These are phyloP conservation scores for Thripadectes ignobilis DNA, from an alignment of 2,797 vertebrate species.

Conservation along the genomic window DNA sequence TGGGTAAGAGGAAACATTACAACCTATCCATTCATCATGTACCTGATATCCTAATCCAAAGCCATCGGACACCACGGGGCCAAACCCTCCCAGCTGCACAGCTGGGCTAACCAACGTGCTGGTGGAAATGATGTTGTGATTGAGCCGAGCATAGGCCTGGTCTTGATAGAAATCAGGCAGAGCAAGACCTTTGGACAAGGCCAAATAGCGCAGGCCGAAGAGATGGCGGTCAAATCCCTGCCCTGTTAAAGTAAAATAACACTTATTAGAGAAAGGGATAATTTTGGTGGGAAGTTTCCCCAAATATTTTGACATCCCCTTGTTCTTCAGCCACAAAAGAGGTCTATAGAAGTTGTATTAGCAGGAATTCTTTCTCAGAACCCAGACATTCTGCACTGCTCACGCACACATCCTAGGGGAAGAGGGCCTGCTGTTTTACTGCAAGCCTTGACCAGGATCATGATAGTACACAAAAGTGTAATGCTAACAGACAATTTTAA, in stretches of 20 bases:
- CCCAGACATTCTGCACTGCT: background rate
- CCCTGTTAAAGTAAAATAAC: slow-evolving; percentile 73
- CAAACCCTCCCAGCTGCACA: slow-evolving; percentile 90
- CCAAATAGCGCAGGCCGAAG: slow-evolving; percentile 85
- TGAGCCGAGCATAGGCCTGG: slow-evolving; percentile 86
- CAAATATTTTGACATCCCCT: background rate
- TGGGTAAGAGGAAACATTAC: slow-evolving; percentile 89
- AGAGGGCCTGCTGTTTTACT: background rate
- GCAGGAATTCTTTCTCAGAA: background rate
- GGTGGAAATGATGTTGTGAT: slow-evolving; percentile 96
- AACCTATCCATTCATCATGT: slow-evolving; percentile 91
- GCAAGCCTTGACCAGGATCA: background rate
- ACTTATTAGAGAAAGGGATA: background rate
- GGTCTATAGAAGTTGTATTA: background rate
- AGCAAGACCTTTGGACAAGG: slow-evolving; percentile 74
- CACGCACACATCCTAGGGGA: background rate
- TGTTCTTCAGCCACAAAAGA: background rate
- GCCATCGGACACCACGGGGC: slow-evolving; percentile 92
- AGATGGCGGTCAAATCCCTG: slow-evolving; percentile 97
- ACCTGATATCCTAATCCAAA: slow-evolving; percentile 91
- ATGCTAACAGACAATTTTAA: background rate
- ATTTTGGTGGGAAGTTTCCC: background rate
- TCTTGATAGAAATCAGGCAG: slow-evolving; percentile 87
- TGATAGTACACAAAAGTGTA: background rate
- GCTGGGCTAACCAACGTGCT: slow-evolving; percentile 91